Percentiles rank a stretch among this genome's conserved stretches.
Evolutionary conservation across 2,113 vertebrate genomes (phyloP).

Genomic region (Paramisgurnus dabryanus): DNA sequence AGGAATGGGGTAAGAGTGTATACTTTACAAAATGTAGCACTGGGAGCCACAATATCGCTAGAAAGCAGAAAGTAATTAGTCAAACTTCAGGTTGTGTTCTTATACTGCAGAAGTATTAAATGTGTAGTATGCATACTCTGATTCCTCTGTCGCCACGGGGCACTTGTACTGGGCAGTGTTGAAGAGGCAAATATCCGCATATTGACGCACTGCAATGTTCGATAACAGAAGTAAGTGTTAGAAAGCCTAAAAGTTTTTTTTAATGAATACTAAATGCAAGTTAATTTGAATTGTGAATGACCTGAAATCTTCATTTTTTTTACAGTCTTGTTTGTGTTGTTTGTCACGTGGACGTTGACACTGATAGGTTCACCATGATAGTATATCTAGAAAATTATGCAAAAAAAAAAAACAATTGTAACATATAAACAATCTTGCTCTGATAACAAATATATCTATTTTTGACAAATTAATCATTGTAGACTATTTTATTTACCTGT

Average conservation of each 20-base stretch:
- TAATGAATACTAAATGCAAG: neutral
- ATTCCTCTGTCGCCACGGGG: conserved; percentile 89
- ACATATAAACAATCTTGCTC: neutral
- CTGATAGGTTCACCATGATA: conserved; percentile 97
- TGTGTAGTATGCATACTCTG: conserved; percentile 81
- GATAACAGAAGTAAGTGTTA: neutral
- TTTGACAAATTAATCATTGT: neutral
- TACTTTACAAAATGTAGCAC: conserved; percentile 93
- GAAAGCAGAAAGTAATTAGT: conserved; percentile 3
- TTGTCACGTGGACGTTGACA: conserved; percentile 95
- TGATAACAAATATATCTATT: neutral
- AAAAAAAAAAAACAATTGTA: neutral
- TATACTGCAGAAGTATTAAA: neutral
- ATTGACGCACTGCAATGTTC: conserved; percentile 86
- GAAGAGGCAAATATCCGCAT: conserved; percentile 96
- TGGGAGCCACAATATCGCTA: conserved; percentile 91
- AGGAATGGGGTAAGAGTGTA: conserved; percentile 94
- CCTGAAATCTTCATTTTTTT: conserved; percentile 98
- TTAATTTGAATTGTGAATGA: conserved; percentile 54
- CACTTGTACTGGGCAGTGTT: conserved; percentile 99
- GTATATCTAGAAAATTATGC: conserved; percentile 81
- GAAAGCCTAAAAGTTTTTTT: neutral
- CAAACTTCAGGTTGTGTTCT: neutral
- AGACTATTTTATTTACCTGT: no score
- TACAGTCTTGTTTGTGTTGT: conserved; percentile 97